Evolutionary conservation across 2,113 vertebrate species (phyloP).

Genomic region (Phasianus colchicus): DNA sequence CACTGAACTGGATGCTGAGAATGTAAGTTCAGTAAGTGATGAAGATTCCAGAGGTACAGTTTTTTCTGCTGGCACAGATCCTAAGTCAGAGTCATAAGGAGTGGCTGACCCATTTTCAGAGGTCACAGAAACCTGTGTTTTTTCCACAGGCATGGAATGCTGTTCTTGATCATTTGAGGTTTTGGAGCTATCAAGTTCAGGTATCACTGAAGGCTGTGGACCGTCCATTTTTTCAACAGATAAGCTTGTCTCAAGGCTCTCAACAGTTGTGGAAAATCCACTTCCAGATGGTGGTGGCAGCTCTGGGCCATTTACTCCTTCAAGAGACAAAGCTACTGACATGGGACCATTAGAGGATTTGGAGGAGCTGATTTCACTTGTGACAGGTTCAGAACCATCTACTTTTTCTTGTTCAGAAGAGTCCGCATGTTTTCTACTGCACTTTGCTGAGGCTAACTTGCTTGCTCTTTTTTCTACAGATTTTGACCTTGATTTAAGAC

Average conservation of each 20-base stretch:
- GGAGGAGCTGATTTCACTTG: slow-evolving; percentile 66
- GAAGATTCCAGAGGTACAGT: neutral
- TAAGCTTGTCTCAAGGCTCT: slow-evolving; percentile 76
- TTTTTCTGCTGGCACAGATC: neutral
- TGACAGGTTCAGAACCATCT: slow-evolving; percentile 39
- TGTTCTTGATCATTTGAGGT: slow-evolving; percentile 71
- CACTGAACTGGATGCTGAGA: neutral
- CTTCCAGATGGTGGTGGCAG: slow-evolving; percentile 5
- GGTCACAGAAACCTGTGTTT: neutral
- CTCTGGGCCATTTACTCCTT: slow-evolving; percentile 45
- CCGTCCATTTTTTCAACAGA: slow-evolving; percentile 41
- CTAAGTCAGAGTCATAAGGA: neutral
- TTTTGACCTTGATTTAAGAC: slow-evolving; percentile 86
- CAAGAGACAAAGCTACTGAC: slow-evolving; percentile 77
- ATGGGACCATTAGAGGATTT: slow-evolving; percentile 78
- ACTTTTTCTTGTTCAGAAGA: slow-evolving; percentile 73
- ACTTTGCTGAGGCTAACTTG: slow-evolving; percentile 59
- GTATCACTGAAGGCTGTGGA: slow-evolving; percentile 58
- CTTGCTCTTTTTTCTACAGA: slow-evolving; percentile 82
- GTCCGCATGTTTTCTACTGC: slow-evolving; percentile 64
- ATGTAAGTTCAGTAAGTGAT: neutral
- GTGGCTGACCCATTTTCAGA: slow-evolving; percentile 64
- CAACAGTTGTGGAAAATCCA: neutral
- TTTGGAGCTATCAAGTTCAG: slow-evolving; percentile 71
- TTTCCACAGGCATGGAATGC: slow-evolving; percentile 63